Base-by-base conservation (phyloP, 2,888 invertebrate species). In the Blomia tropicalis region DNA sequence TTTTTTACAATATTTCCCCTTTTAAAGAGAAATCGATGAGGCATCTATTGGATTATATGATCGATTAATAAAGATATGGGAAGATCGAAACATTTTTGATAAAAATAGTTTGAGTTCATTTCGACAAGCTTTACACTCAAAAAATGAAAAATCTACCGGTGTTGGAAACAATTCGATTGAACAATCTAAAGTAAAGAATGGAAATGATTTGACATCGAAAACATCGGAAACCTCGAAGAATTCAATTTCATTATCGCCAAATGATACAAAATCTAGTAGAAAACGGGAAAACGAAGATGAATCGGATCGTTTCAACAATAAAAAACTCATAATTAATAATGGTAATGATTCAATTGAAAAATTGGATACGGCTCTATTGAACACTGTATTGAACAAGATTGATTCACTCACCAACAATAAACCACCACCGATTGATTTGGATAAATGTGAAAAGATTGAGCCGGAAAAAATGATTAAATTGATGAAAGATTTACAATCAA, bases 391-490 rank as follows among this genome's bases (percentile, higher is more conserved):
- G 7, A 11, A 7, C 7, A 36, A 36, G 17, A 36, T 36, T 36
- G 36, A 36, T 36, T n/a, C n/a, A n/a, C n/a, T n/a, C n/a, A n/a
- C n/a, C n/a, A 47, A 27, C 22, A 22, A 25, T 47, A n/a, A n/a
- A n/a, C n/a, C n/a, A n/a, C 22, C 51, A 25, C 22, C 22, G 27
- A 27, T 47, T 47, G 62, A 56, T 17, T 43, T 44, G n/a, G n/a
- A 31, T 23, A 56, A 56, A 2, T 56, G 29, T 36, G 56, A 56
- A 36, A 31, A 31, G 17, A 43, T 69, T 29, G 68, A 93, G 75
- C 85, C 92, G 0, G 91, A 93, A 71, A 90, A 91, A 70, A 79
- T 95, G 31, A 84, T 93, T 65, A 87, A 86, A 77, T 82, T 82
- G 65, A 71, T 80, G 66, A 78, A 85, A 74, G 88, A 88, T 69